Base-by-base conservation (phyloP, 23 tunicate genomes). In the Oikopleura dioica region DNA sequence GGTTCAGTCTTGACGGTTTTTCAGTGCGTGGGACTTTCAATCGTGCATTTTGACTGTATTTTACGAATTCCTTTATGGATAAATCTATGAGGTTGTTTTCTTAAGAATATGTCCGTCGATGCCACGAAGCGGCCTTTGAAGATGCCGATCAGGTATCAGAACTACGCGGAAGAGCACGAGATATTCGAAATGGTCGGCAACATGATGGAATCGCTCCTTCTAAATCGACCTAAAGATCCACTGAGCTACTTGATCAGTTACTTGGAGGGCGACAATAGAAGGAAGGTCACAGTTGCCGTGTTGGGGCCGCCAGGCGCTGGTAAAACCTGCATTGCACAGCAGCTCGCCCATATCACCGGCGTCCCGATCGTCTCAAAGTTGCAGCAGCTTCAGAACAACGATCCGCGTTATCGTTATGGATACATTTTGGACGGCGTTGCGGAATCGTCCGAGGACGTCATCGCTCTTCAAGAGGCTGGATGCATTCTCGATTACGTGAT, bases 141-240 rank as follows among this genome's bases (percentile, higher is more conserved):
- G 16, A 44, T 44, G 16, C 55, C 55, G 55, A 21, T 44, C 21
- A 44, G 21, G 21, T 44, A 44, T 44, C 72, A 63, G 26, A 63
- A 63, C 26, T 63, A 63, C 26, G 72, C 72, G 4, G 72, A 63
- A 63, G 72, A 63, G 33, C 72, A 63, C 4, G 72, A 31, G 30
- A 31, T 63, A 2, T 63, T 63, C 26, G 72, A 63, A 2, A 2
- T 63, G 33, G 72, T 63, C 33, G 33, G 72, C 72, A 23, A 63
- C 16, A 63, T 63, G 72, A 24, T 63, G 30, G 72, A 63, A 28
- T 63, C 72, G 5, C 33, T 63, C 30, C 72, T 63, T 24, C 4
- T 63, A 28, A 28, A 5, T 5, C 29, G 33, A 2, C 72, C 72
- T 16, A 28, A 23, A 63, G 72, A 63, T 28, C 72, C 72, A 4